These are phyloP conservation scores for Brienomyrus brachyistius DNA, from an alignment of 2,113 vertebrate species.

Conservation along the genomic window DNA sequence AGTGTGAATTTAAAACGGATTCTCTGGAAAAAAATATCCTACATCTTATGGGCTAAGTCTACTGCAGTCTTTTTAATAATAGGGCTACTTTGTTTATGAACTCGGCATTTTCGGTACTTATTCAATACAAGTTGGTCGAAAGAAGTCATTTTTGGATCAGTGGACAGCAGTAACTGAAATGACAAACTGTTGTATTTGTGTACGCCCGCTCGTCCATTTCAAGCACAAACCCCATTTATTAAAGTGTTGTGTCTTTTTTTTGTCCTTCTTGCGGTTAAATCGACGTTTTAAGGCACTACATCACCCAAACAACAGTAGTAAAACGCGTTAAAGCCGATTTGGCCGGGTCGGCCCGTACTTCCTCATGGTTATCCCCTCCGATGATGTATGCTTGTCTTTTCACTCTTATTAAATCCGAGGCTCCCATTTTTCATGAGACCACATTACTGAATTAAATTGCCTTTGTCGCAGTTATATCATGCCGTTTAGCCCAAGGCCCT, in stretches of 20 bases:
- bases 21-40: neutral
- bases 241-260: neutral
- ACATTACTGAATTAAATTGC: conserved; percentile 78
- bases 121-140: neutral
- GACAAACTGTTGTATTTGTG: neutral
- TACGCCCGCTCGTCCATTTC: neutral
- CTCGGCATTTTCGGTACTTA: neutral
- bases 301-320: conserved; percentile 72
- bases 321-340: conserved; percentile 82
- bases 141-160: neutral
- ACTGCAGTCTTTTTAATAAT: neutral
- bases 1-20: neutral
- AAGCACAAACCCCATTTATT: neutral
- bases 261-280: conserved; percentile 23
- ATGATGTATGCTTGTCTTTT: conserved; percentile 75
- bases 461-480: conserved; percentile 72
- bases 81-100: neutral
- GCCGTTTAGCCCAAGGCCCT: conserved; percentile 61
- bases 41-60: neutral
- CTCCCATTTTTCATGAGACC: conserved; percentile 73
- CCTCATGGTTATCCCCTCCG: conserved; percentile 77
- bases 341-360: conserved; percentile 75
- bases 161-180: neutral
- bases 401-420: conserved; percentile 72
- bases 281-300: conserved; percentile 53